These are phyloP conservation scores for Corynorhinus townsendii DNA, from an alignment of 2,113 vertebrate species.

Conservation along the genomic window DNA sequence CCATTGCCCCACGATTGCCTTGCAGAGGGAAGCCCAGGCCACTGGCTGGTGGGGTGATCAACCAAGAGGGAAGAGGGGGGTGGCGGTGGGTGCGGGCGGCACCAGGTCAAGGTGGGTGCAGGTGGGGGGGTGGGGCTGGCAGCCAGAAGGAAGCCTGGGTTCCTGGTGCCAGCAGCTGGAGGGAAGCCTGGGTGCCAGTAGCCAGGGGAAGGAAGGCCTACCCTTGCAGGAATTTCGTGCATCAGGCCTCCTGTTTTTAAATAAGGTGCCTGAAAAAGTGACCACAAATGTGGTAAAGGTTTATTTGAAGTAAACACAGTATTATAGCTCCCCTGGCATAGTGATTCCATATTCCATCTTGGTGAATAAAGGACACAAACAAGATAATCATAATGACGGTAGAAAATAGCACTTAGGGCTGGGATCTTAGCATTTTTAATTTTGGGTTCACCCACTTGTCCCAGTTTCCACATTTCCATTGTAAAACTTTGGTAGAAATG, in stretches of 20 bases:
- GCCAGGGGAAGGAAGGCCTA: no score
- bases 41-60: no score
- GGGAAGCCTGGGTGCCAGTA: no score
- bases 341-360: slow-evolving; percentile 6
- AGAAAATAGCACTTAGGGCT: not conserved
- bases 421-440: not conserved
- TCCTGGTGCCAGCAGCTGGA: no score
- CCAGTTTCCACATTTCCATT: not conserved
- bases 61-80: no score
- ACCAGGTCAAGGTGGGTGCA: no score
- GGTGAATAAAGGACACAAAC: not conserved
- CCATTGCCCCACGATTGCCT: no score
- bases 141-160: no score
- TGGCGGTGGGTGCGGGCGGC: no score
- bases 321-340: not conserved
- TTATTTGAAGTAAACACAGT: not conserved
- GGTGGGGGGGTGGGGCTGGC: no score
- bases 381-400: not conserved
- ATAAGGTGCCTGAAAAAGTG: not conserved
- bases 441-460: not conserved
- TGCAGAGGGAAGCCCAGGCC: no score
- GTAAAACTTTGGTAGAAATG: not conserved
- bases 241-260: not conserved
- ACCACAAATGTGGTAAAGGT: not conserved
- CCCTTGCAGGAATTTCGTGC: no score